Percentiles rank a stretch among this genome's conserved stretches.
phyloP scores from a whole-genome alignment of 2,113 vertebrate genomes.

The Vanacampus margaritifer region DNA sequence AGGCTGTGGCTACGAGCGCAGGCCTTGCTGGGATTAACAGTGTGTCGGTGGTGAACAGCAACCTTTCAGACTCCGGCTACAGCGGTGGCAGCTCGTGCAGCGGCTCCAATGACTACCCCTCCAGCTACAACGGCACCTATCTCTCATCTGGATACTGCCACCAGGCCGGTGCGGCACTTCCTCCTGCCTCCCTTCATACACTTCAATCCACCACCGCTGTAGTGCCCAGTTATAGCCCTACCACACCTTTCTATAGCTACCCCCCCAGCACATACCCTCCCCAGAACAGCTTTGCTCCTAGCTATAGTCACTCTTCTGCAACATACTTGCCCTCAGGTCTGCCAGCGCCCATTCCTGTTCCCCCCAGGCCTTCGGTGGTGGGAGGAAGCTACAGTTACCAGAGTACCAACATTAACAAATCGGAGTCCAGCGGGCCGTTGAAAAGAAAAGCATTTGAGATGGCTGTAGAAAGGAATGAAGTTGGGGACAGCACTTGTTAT shows the following conservation, averaged over 20 bases:
- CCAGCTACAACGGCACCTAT: conserved; percentile 84
- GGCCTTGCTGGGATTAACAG: conserved; percentile 73
- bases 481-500: conserved; percentile 74
- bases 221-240: conserved; percentile 81
- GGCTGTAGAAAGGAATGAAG: conserved; percentile 73
- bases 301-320: conserved; percentile 79
- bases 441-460: conserved; percentile 91
- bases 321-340: conserved; percentile 84
- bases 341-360: conserved; percentile 80
- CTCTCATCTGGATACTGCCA: conserved; percentile 87
- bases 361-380: conserved; percentile 75
- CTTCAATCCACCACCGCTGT: conserved; percentile 74
- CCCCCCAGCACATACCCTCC: conserved; percentile 70
- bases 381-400: conserved; percentile 85
- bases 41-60: conserved; percentile 77
- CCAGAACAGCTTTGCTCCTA: conserved; percentile 71
- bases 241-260: conserved; percentile 86
- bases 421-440: conserved; percentile 74
- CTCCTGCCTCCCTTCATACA: conserved; percentile 74
- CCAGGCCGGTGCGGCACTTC: conserved; percentile 78
- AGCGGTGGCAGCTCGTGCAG: conserved; percentile 77
- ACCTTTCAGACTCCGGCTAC: conserved; percentile 83
- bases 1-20: conserved; percentile 66
- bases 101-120: conserved; percentile 78
- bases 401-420: conserved; percentile 63